phyloP scores from a whole-genome alignment of 1,140 invertebrate genomes.

The Cotesia chilonis region DNA sequence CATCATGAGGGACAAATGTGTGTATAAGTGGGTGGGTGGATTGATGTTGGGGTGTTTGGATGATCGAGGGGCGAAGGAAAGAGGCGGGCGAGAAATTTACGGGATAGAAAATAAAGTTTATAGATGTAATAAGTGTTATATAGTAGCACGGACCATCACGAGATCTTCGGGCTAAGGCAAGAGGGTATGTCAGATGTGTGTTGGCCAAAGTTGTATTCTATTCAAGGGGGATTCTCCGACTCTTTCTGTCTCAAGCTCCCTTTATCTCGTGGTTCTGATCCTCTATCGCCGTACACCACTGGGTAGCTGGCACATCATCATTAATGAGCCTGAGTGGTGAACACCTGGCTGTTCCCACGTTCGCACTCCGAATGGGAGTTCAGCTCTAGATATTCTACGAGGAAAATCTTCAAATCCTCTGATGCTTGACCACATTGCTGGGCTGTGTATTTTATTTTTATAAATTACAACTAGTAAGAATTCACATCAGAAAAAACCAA shows the following conservation, averaged over 20 bases:
- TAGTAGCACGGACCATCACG: conserved; percentile 5
- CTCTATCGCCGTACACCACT: conserved; percentile 38
- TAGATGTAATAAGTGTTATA: conserved; percentile 10
- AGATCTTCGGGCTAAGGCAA: conserved; percentile 29
- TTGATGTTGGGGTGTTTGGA: conserved; percentile 4
- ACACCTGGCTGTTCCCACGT: conserved; percentile 58
- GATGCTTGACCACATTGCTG: conserved; percentile 40
- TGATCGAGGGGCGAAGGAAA: too few species aligned
- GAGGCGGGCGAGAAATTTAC: too few species aligned
- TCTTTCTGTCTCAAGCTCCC: not conserved
- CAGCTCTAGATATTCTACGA: conserved; percentile 47
- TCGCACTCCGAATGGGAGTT: conserved; percentile 58
- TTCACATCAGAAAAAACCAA: too few species aligned
- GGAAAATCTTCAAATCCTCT: conserved; percentile 40
- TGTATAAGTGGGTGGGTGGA: conserved; percentile 1
- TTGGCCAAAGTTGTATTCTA: conserved; percentile 38
- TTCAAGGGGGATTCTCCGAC: conserved; percentile 29
- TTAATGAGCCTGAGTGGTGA: conserved; percentile 63
- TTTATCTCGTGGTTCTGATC: conserved; percentile 5
- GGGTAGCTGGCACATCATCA: conserved; percentile 61
- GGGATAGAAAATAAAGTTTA: not conserved
- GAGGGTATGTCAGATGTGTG: conserved; percentile 40
- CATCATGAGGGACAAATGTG: too few species aligned
- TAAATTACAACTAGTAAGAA: too few species aligned
- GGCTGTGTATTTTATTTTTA: conserved; percentile 29